Conservation (phyloP, 37 sponge, comb jelly and placozoan species). For the Cladorhizidae sp. region DNA sequence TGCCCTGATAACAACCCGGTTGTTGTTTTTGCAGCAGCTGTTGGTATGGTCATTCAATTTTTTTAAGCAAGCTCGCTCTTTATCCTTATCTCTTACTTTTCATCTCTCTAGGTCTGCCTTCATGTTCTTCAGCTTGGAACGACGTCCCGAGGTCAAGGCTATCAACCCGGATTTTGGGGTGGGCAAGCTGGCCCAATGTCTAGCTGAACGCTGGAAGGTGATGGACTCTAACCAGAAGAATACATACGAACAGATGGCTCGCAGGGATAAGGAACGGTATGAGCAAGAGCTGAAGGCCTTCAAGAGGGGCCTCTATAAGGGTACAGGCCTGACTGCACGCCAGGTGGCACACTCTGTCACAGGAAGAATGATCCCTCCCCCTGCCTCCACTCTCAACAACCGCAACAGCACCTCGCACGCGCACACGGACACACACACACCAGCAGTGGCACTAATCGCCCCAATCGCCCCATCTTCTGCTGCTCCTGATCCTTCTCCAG, state of each 20-base stretch:
- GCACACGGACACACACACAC: not conserved
- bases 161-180: constrained; percentile 57
- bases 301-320: constrained; percentile 56
- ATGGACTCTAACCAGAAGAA: constrained; percentile 43
- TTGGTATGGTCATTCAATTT: no score
- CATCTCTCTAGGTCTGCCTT: constrained; percentile 75
- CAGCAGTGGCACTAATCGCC: no score
- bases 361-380: constrained; percentile 26
- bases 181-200: constrained; percentile 71
- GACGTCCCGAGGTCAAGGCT: constrained; percentile 66
- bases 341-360: constrained; percentile 21
- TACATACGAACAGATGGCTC: constrained; percentile 66
- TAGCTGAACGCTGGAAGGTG: constrained; percentile 72
- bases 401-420: not conserved
- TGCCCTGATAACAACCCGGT: no score
- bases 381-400: not conserved
- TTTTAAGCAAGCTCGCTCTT: no score
- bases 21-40: no score
- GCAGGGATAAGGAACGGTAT: constrained; percentile 81
- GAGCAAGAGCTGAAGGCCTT: constrained; percentile 67
- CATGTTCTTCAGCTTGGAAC: constrained; percentile 79
- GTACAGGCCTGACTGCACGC: constrained; percentile 12
- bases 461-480: no score
- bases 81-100: not conserved
- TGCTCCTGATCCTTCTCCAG: not conserved